A percentile compares a stretch with the other conserved stretches of the same genome.
Evolutionary conservation across 2,797 vertebrate genomes (phyloP).

Genomic region (Sardinella longiceps): DNA sequence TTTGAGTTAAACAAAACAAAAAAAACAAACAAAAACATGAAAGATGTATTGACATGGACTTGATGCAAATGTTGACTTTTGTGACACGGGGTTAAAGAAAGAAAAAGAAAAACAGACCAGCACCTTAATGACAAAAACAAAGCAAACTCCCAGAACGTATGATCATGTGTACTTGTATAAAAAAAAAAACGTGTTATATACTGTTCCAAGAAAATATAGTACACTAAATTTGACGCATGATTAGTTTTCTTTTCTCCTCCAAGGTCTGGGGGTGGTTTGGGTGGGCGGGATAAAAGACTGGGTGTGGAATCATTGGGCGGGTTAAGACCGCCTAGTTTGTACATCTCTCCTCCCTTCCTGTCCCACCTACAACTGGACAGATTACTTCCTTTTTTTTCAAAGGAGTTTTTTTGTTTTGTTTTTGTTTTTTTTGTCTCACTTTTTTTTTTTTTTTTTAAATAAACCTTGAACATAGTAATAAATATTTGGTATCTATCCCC

Average conservation of each 20-base stretch:
- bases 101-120: conserved; percentile 75
- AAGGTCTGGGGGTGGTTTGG: conserved; percentile 32
- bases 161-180: conserved; percentile 76
- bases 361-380: conserved; percentile 46
- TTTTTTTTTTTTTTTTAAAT: conserved; percentile 73
- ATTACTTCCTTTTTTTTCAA: conserved; percentile 56
- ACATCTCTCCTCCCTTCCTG: conserved; percentile 1
- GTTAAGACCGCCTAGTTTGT: conserved; percentile 52
- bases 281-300: conserved; percentile 41
- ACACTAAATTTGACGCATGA: conserved; percentile 77
- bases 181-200: conserved; percentile 78
- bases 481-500: conserved; percentile 86
- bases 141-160: conserved; percentile 56
- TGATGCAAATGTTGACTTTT: conserved; percentile 18
- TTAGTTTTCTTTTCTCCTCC: conserved; percentile 59
- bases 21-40: conserved; percentile 7
- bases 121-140: conserved; percentile 76
- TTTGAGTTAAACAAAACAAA: conserved; percentile 22
- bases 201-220: conserved; percentile 75
- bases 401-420: conserved; percentile 52
- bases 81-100: conserved; percentile 39
- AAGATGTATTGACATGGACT: background rate
- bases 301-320: conserved; percentile 22
- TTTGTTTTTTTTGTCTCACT: conserved; percentile 65
- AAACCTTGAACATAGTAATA: conserved; percentile 87